A percentile compares a stretch with the other conserved stretches of the same genome.
phyloP scores from a whole-genome alignment of 1,140 invertebrate genomes.

The Pogonomyrmex californicus region DNA sequence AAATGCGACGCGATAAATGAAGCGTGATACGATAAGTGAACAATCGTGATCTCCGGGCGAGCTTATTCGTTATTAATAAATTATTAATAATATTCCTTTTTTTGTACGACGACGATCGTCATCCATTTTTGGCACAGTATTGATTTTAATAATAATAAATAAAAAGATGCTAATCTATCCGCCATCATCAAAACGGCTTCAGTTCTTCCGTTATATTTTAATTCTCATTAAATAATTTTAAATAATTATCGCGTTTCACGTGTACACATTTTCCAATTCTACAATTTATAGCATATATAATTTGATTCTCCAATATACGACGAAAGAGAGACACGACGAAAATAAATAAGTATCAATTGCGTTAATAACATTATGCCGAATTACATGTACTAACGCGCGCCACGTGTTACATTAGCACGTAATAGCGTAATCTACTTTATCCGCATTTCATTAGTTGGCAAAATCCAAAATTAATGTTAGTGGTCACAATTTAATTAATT shows the following conservation, averaged over 20 bases:
- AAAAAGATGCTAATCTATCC: neutral
- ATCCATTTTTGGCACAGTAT: neutral
- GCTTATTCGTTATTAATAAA: neutral
- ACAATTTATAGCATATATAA: neutral
- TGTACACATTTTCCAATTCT: neutral
- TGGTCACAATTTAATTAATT: constrained; percentile 47
- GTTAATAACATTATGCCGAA: constrained; percentile 36
- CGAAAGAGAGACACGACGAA: neutral
- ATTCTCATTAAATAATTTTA: constrained; percentile 7
- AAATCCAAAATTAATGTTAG: constrained; percentile 53
- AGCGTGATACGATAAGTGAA: constrained; percentile 28
- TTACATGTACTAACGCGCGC: constrained; percentile 38
- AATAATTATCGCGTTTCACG: constrained; percentile 9
- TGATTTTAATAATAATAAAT: neutral
- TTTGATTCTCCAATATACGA: constrained; percentile 14
- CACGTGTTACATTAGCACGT: constrained; percentile 33
- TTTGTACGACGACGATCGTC: neutral
- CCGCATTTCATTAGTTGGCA: constrained; percentile 41
- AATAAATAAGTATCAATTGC: constrained; percentile 37
- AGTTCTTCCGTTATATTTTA: neutral
- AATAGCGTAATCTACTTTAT: constrained; percentile 50
- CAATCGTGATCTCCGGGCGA: neutral
- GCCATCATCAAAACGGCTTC: neutral
- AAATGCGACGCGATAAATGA: constrained; percentile 19
- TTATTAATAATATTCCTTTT: neutral